These are phyloP conservation scores for Trichonephila clavata DNA, from an alignment of 1,140 invertebrate species.

Conservation along the genomic window DNA sequence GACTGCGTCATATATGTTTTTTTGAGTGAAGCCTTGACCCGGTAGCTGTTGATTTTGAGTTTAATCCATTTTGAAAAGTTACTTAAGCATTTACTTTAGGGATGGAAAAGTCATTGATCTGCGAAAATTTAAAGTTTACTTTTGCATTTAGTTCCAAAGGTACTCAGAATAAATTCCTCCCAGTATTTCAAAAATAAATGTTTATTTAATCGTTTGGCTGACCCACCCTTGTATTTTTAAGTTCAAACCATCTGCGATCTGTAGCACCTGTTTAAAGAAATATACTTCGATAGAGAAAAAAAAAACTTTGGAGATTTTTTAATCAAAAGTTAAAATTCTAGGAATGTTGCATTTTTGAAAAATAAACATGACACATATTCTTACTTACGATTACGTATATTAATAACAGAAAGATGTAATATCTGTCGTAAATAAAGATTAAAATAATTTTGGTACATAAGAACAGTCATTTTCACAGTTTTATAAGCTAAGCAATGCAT, in stretches of 20 bases:
- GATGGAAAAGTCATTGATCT: background rate
- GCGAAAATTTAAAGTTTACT: background rate
- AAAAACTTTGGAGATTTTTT: background rate
- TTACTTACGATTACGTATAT: too few relatives aligned
- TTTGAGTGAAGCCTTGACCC: background rate
- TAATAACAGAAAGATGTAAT: too few relatives aligned
- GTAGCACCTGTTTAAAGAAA: background rate
- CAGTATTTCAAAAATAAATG: background rate
- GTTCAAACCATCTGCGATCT: background rate
- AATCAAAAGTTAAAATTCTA: background rate
- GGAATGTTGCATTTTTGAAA: background rate
- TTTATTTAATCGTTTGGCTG: background rate
- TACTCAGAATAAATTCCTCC: background rate
- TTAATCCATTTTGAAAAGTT: conserved; percentile 52
- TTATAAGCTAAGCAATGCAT: too few relatives aligned
- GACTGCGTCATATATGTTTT: background rate
- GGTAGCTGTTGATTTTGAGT: background rate
- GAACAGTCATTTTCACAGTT: too few relatives aligned
- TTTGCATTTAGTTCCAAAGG: background rate
- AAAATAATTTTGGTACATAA: too few relatives aligned
- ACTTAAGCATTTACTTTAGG: conserved; percentile 10
- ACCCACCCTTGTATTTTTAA: background rate
- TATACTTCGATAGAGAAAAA: background rate
- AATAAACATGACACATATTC: too few relatives aligned
- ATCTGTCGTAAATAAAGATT: too few relatives aligned